phyloP scores from a whole-genome alignment of 2,888 invertebrate species.

The Coenonympha arcania region DNA sequence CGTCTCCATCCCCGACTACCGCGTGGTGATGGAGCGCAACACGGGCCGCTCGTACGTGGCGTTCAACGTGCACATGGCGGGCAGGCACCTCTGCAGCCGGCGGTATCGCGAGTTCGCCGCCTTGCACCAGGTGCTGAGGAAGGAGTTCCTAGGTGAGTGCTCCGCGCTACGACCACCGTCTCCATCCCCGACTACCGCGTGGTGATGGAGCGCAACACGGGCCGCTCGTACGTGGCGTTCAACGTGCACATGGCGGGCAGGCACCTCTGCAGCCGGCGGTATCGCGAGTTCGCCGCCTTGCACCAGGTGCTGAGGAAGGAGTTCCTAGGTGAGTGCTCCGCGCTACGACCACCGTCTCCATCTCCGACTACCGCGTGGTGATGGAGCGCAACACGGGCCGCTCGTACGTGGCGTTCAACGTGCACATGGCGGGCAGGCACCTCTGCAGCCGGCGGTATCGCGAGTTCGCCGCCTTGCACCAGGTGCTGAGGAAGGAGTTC shows the following conservation, averaged over 20 bases:
- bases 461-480: slow-evolving; percentile 93
- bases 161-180: slow-evolving; percentile 86
- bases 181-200: slow-evolving; percentile 97
- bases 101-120: slow-evolving; percentile 96
- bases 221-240: slow-evolving; percentile 94
- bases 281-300: slow-evolving; percentile 94
- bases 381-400: slow-evolving; percentile 88
- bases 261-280: slow-evolving; percentile 95
- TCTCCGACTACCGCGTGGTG: slow-evolving; percentile 95
- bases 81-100: slow-evolving; percentile 95
- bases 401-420: slow-evolving; percentile 95
- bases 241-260: slow-evolving; percentile 99
- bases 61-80: slow-evolving; percentile 99
- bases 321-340: background rate
- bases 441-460: slow-evolving; percentile 96
- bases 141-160: slow-evolving; percentile 87
- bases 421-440: slow-evolving; percentile 99
- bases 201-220: slow-evolving; percentile 84
- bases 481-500: slow-evolving; percentile 69
- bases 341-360: slow-evolving; percentile 92
- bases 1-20: slow-evolving; percentile 95
- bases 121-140: slow-evolving; percentile 88
- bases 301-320: slow-evolving; percentile 78
- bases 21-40: slow-evolving; percentile 85
- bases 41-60: slow-evolving; percentile 93